These are phyloP conservation scores for Drosophila maculinotata DNA, from an alignment of 2,888 invertebrate genomes.

Conservation along the genomic window DNA sequence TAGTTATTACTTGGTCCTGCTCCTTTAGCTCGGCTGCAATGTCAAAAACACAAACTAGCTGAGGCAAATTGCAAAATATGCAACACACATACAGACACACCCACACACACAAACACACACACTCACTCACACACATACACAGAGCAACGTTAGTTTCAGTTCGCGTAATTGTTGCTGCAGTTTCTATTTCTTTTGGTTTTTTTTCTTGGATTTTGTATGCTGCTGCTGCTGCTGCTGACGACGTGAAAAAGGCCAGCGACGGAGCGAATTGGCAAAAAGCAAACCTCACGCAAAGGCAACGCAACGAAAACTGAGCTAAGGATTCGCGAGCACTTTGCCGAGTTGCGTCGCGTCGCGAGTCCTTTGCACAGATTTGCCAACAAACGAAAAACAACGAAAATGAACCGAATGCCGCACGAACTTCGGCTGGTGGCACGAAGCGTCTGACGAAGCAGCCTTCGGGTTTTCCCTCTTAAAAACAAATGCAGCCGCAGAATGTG, in stretches of 20 bases:
- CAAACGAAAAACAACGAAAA: conserved; percentile 1
- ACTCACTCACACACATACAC: conserved; percentile 13
- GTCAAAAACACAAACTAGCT: conserved; percentile 55
- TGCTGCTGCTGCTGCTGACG: conserved; percentile 20
- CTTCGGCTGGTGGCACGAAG: conserved; percentile 30
- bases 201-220: no score
- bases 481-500: conserved; percentile 6
- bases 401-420: conserved; percentile 27
- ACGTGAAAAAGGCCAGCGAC: conserved; percentile 20
- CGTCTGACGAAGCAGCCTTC: conserved; percentile 31
- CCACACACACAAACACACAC: conserved; percentile 18
- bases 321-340: conserved; percentile 30
- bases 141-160: conserved; percentile 23
- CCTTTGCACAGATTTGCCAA: conserved; percentile 49
- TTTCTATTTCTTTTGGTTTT: conserved; percentile 25
- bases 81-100: conserved; percentile 28
- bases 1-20: conserved; percentile 24
- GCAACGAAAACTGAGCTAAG: conserved; percentile 71
- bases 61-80: conserved; percentile 35
- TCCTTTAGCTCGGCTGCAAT: conserved; percentile 31
- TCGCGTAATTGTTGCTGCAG: conserved; percentile 46
- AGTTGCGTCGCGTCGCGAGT: conserved; percentile 36
- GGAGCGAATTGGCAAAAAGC: conserved; percentile 20
- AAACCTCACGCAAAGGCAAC: conserved; percentile 72
- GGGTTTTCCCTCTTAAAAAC: conserved; percentile 21